Percentiles rank a stretch among this genome's conserved stretches.
These are phyloP conservation scores for Malurus melanocephalus DNA, from an alignment of 2,113 vertebrate species.

Conservation along the genomic window DNA sequence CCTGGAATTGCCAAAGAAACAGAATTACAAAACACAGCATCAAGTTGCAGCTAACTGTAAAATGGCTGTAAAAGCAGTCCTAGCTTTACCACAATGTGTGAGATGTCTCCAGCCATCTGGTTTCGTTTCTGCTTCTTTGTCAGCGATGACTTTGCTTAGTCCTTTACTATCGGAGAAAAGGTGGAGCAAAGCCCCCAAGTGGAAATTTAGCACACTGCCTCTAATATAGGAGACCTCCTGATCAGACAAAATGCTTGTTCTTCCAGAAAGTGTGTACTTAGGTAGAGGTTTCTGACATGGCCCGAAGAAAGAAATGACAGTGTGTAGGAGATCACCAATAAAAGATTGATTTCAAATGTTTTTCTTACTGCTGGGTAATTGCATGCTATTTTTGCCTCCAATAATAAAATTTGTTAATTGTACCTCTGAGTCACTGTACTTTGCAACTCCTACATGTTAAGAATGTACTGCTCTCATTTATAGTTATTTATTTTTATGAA, in stretches of 20 bases:
- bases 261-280: background rate
- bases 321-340: background rate
- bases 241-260: conserved; percentile 10
- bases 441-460: conserved; percentile 9
- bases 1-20: background rate
- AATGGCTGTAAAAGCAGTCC: background rate
- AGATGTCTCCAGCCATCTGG: background rate
- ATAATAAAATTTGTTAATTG: background rate
- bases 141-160: background rate
- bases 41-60: background rate
- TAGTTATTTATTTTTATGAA: background rate
- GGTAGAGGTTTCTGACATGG: background rate
- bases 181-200: background rate
- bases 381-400: background rate
- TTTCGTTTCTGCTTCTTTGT: background rate
- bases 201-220: background rate
- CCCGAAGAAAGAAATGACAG: conserved; percentile 5
- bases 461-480: background rate
- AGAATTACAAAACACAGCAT: background rate
- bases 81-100: background rate
- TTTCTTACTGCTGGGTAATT: background rate
- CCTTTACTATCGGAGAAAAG: background rate
- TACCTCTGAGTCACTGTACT: conserved; percentile 11
- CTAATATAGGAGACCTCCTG: background rate
- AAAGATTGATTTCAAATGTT: background rate